A percentile compares a stretch with the other conserved stretches of the same genome.
phyloP scores from a whole-genome alignment of 2,113 vertebrate genomes.

The Cebidichthys violaceus region DNA sequence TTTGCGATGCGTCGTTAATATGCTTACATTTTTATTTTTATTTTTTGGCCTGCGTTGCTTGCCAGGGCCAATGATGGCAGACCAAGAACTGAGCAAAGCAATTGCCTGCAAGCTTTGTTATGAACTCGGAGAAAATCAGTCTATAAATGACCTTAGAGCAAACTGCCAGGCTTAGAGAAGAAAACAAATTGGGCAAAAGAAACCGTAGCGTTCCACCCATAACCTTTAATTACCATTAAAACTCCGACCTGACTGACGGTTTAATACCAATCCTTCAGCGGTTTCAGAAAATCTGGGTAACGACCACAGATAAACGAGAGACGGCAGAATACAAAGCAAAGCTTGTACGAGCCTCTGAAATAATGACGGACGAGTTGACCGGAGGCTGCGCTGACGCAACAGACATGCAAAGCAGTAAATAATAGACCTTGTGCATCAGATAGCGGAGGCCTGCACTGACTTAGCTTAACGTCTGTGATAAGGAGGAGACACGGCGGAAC shows the following conservation, averaged over 20 bases:
- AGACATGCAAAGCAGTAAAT: slow-evolving; percentile 45
- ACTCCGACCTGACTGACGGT: slow-evolving; percentile 9
- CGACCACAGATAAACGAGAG: slow-evolving; percentile 31
- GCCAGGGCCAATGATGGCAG: slow-evolving; percentile 1
- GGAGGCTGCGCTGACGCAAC: slow-evolving; percentile 30
- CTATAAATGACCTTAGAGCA: slow-evolving; percentile 5
- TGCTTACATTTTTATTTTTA: slow-evolving; percentile 1
- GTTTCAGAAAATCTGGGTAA: slow-evolving; percentile 50
- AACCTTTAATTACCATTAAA: slow-evolving; percentile 35
- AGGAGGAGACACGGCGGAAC: slow-evolving; percentile 12
- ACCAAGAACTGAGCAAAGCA: slow-evolving; percentile 30
- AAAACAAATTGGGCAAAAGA: background rate
- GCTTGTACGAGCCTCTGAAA: slow-evolving; percentile 16
- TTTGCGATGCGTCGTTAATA: background rate
- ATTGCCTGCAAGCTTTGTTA: slow-evolving; percentile 6
- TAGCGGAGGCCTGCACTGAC: background rate
- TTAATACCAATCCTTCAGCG: slow-evolving; percentile 25
- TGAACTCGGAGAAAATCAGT: background rate
- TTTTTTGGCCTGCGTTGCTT: slow-evolving; percentile 31
- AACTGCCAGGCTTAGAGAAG: background rate
- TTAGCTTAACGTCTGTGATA: background rate
- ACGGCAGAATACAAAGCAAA: slow-evolving; percentile 29
- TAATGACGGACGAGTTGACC: slow-evolving; percentile 7
- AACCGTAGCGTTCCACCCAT: background rate
- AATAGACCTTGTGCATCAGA: slow-evolving; percentile 17